Conservation (phyloP, 2,888 invertebrate genomes). For the Agriopis aurantiaria region DNA sequence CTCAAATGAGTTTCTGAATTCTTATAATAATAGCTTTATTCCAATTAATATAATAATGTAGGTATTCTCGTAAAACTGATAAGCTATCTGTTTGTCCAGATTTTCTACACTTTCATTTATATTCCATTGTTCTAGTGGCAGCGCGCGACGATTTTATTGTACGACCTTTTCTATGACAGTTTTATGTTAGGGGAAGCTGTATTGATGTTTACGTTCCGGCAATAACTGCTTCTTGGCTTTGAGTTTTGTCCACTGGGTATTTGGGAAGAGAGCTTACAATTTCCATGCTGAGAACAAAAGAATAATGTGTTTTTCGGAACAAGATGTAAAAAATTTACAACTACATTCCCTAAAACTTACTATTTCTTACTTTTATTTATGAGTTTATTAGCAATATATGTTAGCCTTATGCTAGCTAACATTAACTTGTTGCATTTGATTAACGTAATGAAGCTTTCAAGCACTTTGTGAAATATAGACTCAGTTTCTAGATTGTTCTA, state of each 20-base stretch:
- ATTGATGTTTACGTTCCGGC: conserved; percentile 65
- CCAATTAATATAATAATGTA: no score
- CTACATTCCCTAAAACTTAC: background rate
- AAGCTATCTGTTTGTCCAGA: no score
- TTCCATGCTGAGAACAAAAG: no score
- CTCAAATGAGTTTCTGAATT: no score
- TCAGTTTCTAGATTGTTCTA: conserved; percentile 7
- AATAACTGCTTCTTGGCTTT: conserved; percentile 58
- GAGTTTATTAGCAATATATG: conserved; percentile 1
- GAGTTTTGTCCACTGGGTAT: background rate
- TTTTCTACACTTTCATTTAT: no score
- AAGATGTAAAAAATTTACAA: no score
- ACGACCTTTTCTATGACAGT: background rate
- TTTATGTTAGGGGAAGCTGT: conserved; percentile 47
- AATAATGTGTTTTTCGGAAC: background rate
- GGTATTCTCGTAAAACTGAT: no score
- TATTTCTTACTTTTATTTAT: conserved; percentile 5
- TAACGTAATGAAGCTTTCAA: conserved; percentile 9
- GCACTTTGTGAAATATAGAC: conserved; percentile 17
- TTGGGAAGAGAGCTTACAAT: no score
- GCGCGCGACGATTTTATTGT: background rate
- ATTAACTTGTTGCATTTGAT: conserved; percentile 14
- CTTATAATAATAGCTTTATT: no score
- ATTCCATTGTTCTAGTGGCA: background rate
- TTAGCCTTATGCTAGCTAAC: background rate